A percentile compares a stretch with the other conserved stretches of the same genome.
phyloP scores from a whole-genome alignment of 2,888 invertebrate species.

The Mesodorylaimus sp. region DNA sequence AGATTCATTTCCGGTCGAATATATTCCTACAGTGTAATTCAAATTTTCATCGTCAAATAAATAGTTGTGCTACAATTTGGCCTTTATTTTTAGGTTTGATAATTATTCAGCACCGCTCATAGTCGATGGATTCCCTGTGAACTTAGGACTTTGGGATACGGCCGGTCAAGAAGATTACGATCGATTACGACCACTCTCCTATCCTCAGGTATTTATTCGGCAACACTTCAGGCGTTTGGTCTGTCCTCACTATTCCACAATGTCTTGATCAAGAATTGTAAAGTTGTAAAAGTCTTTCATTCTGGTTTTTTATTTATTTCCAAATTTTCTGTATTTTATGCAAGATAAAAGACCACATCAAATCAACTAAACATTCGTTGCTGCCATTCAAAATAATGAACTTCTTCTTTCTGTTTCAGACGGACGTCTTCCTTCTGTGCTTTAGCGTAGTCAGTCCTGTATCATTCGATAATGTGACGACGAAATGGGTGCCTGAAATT shows the following conservation, averaged over 20 bases:
- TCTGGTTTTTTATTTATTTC: too few relatives aligned
- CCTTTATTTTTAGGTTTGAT: constrained; percentile 54
- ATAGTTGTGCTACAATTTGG: not conserved
- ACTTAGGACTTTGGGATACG: constrained; percentile 91
- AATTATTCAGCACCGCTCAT: constrained; percentile 98
- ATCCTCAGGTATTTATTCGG: constrained; percentile 72
- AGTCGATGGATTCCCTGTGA: constrained; percentile 89
- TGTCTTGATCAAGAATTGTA: not conserved
- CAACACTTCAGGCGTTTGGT: too few relatives aligned
- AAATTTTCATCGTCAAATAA: not conserved
- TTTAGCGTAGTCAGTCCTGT: constrained; percentile 97
- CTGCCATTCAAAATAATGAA: too few relatives aligned
- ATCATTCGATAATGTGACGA: constrained; percentile 96
- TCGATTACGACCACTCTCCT: constrained; percentile 77
- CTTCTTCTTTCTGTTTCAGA: constrained; percentile 41
- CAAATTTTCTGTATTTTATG: too few relatives aligned
- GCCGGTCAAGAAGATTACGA: constrained; percentile 92
- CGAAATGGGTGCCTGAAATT: constrained; percentile 99
- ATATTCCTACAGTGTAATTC: constrained; percentile 43
- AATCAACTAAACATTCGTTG: not conserved
- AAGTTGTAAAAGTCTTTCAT: not conserved
- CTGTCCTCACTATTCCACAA: not conserved
- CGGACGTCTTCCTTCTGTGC: constrained; percentile 97
- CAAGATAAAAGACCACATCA: too few relatives aligned
- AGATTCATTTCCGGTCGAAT: constrained; percentile 43